Conservation (phyloP, 2,888 invertebrate genomes). For the Ctena decussata region DNA sequence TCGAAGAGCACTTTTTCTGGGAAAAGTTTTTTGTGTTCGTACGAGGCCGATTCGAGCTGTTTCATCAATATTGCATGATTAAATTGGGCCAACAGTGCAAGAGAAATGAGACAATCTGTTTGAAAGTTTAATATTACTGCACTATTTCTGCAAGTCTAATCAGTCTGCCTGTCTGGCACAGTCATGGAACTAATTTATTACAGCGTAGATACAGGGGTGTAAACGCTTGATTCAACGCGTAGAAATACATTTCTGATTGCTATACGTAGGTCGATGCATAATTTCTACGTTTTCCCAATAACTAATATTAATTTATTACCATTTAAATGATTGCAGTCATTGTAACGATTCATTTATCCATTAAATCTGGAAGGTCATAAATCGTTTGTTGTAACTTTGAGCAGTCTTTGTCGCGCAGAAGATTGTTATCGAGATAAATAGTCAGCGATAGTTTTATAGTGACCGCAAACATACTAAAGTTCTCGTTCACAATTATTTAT, state of each 20-base stretch:
- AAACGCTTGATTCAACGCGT: neutral
- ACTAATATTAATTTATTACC: neutral
- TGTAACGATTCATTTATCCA: neutral
- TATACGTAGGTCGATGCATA: neutral
- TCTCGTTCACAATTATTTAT: slow-evolving; percentile 40
- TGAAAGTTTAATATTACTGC: too few relatives aligned
- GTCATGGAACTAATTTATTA: neutral
- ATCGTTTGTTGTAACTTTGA: neutral
- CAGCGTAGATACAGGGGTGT: neutral
- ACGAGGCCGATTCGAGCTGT: too few relatives aligned
- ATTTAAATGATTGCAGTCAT: slow-evolving; percentile 6
- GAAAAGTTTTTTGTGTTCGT: too few relatives aligned
- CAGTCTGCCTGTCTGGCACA: neutral
- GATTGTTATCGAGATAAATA: neutral
- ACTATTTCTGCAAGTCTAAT: neutral
- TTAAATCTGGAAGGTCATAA: neutral
- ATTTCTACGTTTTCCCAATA: neutral
- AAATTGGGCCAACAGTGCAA: too few relatives aligned
- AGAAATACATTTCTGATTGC: neutral
- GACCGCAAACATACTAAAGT: neutral
- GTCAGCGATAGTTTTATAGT: neutral
- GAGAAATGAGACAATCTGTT: too few relatives aligned
- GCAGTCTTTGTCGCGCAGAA: neutral
- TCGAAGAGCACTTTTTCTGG: too few relatives aligned
- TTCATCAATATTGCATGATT: too few relatives aligned